phyloP scores from a whole-genome alignment of 2,888 invertebrate genomes.

The Troides oblongomaculatus region DNA sequence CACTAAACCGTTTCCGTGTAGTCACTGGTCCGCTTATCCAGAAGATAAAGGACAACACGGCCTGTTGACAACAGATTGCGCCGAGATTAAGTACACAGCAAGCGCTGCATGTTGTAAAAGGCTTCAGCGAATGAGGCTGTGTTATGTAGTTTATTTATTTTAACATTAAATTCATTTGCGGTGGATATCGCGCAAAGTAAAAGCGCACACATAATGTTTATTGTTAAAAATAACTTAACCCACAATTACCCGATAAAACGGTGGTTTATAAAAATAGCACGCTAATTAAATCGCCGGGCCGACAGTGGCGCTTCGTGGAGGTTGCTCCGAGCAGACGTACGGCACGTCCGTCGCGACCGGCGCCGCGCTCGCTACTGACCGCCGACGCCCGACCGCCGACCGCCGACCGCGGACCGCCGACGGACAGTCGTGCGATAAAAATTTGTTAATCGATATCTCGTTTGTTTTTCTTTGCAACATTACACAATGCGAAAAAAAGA shows the following conservation, averaged over 20 bases:
- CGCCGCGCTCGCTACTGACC: slow-evolving; percentile 50
- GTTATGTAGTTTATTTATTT: slow-evolving; percentile 15
- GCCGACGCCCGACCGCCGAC: slow-evolving; percentile 32
- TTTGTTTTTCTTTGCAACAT: slow-evolving; percentile 47
- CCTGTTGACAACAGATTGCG: slow-evolving; percentile 29
- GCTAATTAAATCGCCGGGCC: slow-evolving; percentile 51
- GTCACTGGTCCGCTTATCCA: slow-evolving; percentile 13
- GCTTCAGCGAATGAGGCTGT: slow-evolving; percentile 20
- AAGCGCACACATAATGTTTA: background rate
- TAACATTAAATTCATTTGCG: slow-evolving; percentile 16
- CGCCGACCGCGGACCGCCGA: background rate
- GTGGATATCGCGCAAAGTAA: background rate
- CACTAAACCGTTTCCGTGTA: slow-evolving; percentile 17
- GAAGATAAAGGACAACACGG: slow-evolving; percentile 28
- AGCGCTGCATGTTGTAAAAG: slow-evolving; percentile 23
- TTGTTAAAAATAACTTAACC: background rate
- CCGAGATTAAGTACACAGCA: slow-evolving; percentile 20
- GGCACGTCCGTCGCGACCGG: slow-evolving; percentile 47
- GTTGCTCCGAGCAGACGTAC: slow-evolving; percentile 29
- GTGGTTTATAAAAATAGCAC: slow-evolving; percentile 27
- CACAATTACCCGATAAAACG: slow-evolving; percentile 25
- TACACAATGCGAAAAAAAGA: slow-evolving; percentile 35
- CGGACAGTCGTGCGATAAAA: slow-evolving; percentile 46
- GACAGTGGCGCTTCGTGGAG: slow-evolving; percentile 33
- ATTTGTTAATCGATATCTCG: slow-evolving; percentile 61